phyloP scores from a whole-genome alignment of 92 coral and sea anemone genomes.

The Zoanthus gigantus region DNA sequence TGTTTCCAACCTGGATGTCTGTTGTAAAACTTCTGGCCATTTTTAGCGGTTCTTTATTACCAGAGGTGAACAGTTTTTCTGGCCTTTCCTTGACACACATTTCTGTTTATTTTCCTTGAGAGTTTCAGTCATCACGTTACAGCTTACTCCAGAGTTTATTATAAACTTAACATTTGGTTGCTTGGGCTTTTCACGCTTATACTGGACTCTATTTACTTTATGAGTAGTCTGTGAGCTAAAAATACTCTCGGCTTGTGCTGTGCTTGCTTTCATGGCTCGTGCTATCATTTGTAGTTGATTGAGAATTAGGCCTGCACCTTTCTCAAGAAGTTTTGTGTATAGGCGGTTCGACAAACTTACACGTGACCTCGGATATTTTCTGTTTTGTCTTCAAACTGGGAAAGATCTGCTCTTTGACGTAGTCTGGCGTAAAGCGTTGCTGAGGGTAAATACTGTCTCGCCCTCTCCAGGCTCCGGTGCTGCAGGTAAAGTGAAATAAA shows the following conservation, averaged over 20 bases:
- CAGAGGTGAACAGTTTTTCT: slow-evolving; percentile 58
- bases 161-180: slow-evolving; percentile 51
- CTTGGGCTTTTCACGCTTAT: no score
- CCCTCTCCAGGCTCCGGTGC: slow-evolving; percentile 21
- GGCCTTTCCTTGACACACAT: slow-evolving; percentile 53
- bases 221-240: no score
- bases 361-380: slow-evolving; percentile 63
- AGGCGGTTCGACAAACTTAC: slow-evolving; percentile 42
- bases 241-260: no score
- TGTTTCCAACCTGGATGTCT: slow-evolving; percentile 25
- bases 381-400: slow-evolving; percentile 52
- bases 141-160: slow-evolving; percentile 72
- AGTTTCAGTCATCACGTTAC: slow-evolving; percentile 49
- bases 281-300: slow-evolving; percentile 17
- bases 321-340: no score
- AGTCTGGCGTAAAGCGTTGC: slow-evolving; percentile 42
- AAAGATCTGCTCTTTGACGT: slow-evolving; percentile 58
- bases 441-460: neutral
- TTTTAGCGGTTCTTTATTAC: slow-evolving; percentile 49
- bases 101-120: neutral
- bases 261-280: slow-evolving; percentile 65
- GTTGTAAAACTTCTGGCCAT: slow-evolving; percentile 56
- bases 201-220: no score
- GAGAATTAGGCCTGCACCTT: neutral
- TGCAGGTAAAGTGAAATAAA: slow-evolving; percentile 57